Conservation (phyloP, 2,888 invertebrate species). For the Harpagoxenus sublaevis region DNA sequence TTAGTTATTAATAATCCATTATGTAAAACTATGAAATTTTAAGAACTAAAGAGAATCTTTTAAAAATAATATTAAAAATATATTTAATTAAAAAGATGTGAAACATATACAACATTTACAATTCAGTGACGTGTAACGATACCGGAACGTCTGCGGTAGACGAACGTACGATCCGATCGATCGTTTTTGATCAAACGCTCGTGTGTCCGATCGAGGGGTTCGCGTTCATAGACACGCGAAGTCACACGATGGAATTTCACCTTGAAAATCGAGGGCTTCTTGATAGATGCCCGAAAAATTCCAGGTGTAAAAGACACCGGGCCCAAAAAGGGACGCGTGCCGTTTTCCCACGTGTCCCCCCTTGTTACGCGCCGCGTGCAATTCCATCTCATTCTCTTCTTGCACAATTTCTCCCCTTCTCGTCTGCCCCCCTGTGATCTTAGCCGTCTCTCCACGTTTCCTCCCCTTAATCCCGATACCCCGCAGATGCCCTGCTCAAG, state of each 20-base stretch:
- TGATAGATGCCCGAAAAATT: conserved; percentile 74
- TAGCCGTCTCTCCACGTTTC: conserved; percentile 53
- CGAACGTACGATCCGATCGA: conserved; percentile 43
- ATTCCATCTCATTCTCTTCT: conserved; percentile 78
- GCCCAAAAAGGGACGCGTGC: conserved; percentile 79
- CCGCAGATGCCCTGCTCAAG: conserved; percentile 67
- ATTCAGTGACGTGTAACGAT: neutral
- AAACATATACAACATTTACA: neutral
- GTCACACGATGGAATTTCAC: conserved; percentile 73
- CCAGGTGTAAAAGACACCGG: conserved; percentile 81
- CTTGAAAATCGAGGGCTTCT: conserved; percentile 45
- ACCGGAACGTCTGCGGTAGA: neutral
- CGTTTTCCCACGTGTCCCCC: conserved; percentile 83
- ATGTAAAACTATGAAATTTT: neutral
- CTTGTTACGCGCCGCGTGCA: conserved; percentile 75
- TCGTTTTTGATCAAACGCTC: conserved; percentile 61
- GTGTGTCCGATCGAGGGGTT: conserved; percentile 44
- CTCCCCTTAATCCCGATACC: conserved; percentile 61
- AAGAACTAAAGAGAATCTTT: neutral
- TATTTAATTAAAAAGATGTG: neutral
- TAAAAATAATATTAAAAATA: neutral
- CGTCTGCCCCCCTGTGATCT: conserved; percentile 61
- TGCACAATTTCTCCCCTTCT: conserved; percentile 63
- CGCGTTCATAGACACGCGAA: conserved; percentile 69
- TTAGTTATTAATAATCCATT: neutral